Conservation (phyloP, 2,888 invertebrate species). For the Drosophila mayaguana region DNA sequence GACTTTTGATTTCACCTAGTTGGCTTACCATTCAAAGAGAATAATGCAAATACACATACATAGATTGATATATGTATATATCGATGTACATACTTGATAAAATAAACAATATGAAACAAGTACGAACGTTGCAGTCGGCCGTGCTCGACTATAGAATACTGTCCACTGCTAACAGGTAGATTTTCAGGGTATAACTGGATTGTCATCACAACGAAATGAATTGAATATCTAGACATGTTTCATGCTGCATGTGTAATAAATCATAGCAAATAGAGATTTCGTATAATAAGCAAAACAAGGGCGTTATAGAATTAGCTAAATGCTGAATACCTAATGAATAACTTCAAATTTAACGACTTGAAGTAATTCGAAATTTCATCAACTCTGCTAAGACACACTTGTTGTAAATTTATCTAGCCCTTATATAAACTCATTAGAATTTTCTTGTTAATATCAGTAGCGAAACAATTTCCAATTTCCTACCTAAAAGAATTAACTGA, state of each 20-base stretch:
- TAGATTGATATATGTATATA: constrained; percentile 11
- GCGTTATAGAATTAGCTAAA: background rate
- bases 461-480: too few relatives aligned
- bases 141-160: too few relatives aligned
- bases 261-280: background rate
- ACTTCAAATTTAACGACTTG: background rate
- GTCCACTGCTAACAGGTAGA: too few relatives aligned
- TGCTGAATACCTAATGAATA: background rate
- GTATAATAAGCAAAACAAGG: background rate
- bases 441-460: too few relatives aligned
- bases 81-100: constrained; percentile 11
- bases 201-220: constrained; percentile 41
- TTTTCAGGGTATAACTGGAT: constrained; percentile 13
- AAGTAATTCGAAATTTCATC: too few relatives aligned
- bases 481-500: background rate
- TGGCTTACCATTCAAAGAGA: constrained; percentile 21
- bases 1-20: constrained; percentile 37
- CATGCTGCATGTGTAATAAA: constrained; percentile 2
- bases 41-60: constrained; percentile 31
- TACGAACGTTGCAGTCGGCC: too few relatives aligned
- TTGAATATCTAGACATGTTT: background rate
- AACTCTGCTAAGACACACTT: too few relatives aligned
- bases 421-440: too few relatives aligned
- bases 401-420: too few relatives aligned
- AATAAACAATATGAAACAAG: constrained; percentile 33